A percentile compares a stretch with the other conserved stretches of the same genome.
These are phyloP conservation scores for Menura novaehollandiae DNA, from an alignment of 2,113 vertebrate species.

Conservation along the genomic window DNA sequence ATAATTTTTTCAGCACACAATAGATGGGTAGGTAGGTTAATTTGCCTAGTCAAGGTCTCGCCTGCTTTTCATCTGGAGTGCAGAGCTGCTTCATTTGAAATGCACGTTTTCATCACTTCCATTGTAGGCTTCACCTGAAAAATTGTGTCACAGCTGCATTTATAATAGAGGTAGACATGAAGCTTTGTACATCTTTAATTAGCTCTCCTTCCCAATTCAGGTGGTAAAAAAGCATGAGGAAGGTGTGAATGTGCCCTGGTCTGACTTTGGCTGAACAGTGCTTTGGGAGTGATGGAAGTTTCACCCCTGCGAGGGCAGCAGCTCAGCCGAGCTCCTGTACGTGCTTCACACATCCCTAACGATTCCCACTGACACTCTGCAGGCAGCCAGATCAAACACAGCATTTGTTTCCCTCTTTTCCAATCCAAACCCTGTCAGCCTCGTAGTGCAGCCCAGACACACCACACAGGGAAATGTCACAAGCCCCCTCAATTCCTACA, in stretches of 20 bases:
- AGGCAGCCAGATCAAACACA: neutral
- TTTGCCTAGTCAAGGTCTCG: neutral
- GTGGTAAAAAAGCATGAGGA: neutral
- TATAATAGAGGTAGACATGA: neutral
- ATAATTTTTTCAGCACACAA: neutral
- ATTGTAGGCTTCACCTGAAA: neutral
- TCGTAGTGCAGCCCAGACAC: neutral
- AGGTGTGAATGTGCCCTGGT: neutral
- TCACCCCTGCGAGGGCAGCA: neutral
- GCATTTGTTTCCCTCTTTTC: neutral
- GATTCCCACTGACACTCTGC: neutral
- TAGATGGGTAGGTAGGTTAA: neutral
- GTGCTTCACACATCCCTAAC: accelerated
- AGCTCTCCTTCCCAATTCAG: neutral
- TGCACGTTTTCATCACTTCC: neutral
- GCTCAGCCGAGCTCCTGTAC: neutral
- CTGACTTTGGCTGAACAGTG: neutral
- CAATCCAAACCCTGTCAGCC: neutral
- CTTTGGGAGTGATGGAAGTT: neutral
- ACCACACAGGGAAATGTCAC: neutral
- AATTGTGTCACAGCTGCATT: neutral
- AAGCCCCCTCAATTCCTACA: neutral
- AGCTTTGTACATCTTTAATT: neutral
- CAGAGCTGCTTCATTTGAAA: neutral
- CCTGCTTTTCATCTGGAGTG: neutral